Base-by-base conservation (phyloP, 2,888 invertebrate species). In the Eilema griseolum region DNA sequence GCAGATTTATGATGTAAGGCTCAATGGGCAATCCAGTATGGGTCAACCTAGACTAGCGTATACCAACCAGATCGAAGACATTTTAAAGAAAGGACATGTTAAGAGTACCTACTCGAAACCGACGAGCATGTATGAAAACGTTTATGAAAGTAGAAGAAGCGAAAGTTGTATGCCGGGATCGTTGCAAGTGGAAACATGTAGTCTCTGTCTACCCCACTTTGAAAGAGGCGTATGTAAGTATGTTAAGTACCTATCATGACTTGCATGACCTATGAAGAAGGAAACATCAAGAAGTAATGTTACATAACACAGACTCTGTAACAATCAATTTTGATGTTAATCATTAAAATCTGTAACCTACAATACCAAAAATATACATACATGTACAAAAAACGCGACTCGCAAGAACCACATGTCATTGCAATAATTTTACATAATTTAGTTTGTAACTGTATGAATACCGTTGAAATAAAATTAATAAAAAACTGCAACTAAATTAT, bases 371-470 rank as follows among this genome's bases (percentile, higher is more conserved):
- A 61, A 37, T 37, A 62, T 37, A 62, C 16, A 24, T 23, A 62
- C 33, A 62, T 24, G 14, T 16, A 41, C 3, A 41, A 41, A 26
- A 41, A 41, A 41, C 37, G 8, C 24, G 4, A 62, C 16, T 23
- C 41, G 16, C 62, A 26, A 41, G 11, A 26, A 62, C 1, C 2
- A 65, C 62, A 41, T 59, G 52, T 66, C 66, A 62, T 66, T 70
- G 62, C 33, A 70, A 37, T 59, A 66, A 66, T 66, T 57, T 62
- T 10, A 62, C 23, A 33, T 24, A 57, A 33, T 68, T 60, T 68
- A n/a, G 61, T 33, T 24, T 7, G 24, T 26, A 62, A 7, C 5
- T 23, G 23, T 41, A 62, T 16, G 26, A 41, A 24, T 62, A 10
- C 8, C 23, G 24, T 24, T 23, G 20, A 67, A 33, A 65, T 10